Evolutionary conservation across 2,888 invertebrate species (phyloP), one percentile per base, ranked within the genome.

Genomic region (Dryobota labecula): DNA sequence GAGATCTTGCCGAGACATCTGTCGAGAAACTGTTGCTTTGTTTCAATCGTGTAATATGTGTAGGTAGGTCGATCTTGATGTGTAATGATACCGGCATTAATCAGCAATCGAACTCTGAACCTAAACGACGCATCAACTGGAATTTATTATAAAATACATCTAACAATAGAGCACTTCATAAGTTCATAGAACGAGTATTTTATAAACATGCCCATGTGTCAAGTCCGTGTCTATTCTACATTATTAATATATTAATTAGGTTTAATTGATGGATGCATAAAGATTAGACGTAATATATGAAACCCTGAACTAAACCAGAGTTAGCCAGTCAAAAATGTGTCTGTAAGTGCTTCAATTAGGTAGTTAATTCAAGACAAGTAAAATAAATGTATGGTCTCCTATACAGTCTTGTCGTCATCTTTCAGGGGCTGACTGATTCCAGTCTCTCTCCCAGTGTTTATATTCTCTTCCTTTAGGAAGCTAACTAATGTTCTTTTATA

Each of bases 91-190:
- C 8, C 45, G 36, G 6, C 8, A 47, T 1, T 70, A 43, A 71
- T 60, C 36, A 73, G 45, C 24, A 54, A 54, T 47, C 8, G 54
- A 58, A 58, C 66, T 65, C 57, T 47, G 58, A 66, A 53, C 45
- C 41, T 20, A 30, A 30, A 38, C 33, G 13, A 38, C 18, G 30
- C 20, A 49, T 72, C n/a, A 27, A 24, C 30, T 30, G 49, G 30
- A 51, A 33, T 58, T 67, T 67, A 57, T 45, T 51, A 45, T 76
- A 57, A 76, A 33, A 18, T 5, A 15, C 8, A 38, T 36, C 20
- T 36, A 36, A 38, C 68, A 73, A 76, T n/a, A n/a, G 24, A 66
- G 9, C 47, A 33, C 15, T 47, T 57, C 5, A 27, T 27, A 20
- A 18, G 8, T 24, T 24, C 11, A 47, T 33, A 41, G 7, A 56